Base-by-base conservation (phyloP, 2,113 vertebrate species). In the Cyprinodon brontotheroides region DNA sequence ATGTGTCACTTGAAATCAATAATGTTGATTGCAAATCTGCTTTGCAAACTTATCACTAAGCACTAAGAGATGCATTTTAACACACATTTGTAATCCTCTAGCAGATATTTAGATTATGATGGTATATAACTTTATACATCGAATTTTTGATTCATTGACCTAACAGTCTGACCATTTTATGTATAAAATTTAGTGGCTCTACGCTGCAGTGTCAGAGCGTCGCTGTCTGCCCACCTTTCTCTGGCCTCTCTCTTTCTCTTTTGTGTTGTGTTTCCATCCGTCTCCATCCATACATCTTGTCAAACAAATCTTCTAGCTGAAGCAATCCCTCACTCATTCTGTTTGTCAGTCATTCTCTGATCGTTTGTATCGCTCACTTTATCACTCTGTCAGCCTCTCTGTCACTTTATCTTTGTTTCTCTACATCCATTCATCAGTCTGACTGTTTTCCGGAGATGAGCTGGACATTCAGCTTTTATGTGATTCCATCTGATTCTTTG, bases 321-420 rank as follows among this genome's bases (percentile, higher is more conserved):
- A 89, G 89, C 90, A 87, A 83, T 89, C 71, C 75, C 63, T 78
- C 67, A 45, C 80, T 87, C 75, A 59, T 87, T 72, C 76, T 22
- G 41, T 90, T 79, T 73, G 83, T 82, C 84, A 83, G 76, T 85
- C 81, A 80, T 69, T 89, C 84, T 81, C 70, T 8, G 75, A 68
- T 61, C 78, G 70, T 89, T 77, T 90, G 83, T 89, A 68, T 87
- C 88, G 82, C 76, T 86, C 76, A 78, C 84, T 92, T 89, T 71
- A 89, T 92, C 84, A 79, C 75, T 0, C 1, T 73, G 83, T 82
- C 89, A 79, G 68, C 70, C 75, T 70, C 77, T 80, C 78, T 85
- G 73, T 85, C 86, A 87, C 82, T 86, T 80, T 79, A 83, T 86
- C 84, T 89, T 67, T 66, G 40, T 74, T 75, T 67, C 78, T 77